Evolutionary conservation across 2,113 vertebrate genomes (phyloP), one percentile per base, ranked within the genome.

Genomic region (Cyprinodon variegatus): DNA sequence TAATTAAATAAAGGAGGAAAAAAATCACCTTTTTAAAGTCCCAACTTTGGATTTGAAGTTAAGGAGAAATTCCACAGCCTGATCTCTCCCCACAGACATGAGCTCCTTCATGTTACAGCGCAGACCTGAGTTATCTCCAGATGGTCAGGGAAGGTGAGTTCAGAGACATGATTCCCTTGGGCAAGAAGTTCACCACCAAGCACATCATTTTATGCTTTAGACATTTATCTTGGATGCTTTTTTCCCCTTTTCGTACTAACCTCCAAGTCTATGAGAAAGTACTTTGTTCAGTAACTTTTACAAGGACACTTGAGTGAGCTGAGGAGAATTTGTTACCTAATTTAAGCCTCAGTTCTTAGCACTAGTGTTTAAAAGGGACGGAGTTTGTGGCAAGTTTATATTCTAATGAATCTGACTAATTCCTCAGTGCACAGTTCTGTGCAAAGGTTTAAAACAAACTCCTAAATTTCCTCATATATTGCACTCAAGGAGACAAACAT

Each of bases 101-200:
- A 79, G 74, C 63, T 68, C 78, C 71, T 89, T 61, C 41, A 15
- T 73, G 37, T 46, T 61, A 12, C 81, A 70, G 75, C 11, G 61
- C 70, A 74, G 59, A 14, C 67, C 36, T 6, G 39, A 77, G 70
- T 79, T 83, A 79, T 81, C 81, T 89, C 83, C 91, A 90, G 88
- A 90, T 90, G 91, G 85, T 85, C 64, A 9, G 62, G 62, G 65
- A 79, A 86, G 79, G 84, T 78, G 72, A 82, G 72, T 76, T 84
- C 69, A 65, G 72, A 87, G 72, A 80, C 36, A 7, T 72, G 61
- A 69, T 60, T 83, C 86, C 88, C 86, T 3, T 53, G 74, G 83
- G 89, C 83, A 68, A 76, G 65, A 78, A 72, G 64, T 86, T 70
- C 72, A 76, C 65, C 62, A 70, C 84, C 40, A 11, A 78, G 78